A percentile compares a stretch with the other conserved stretches of the same genome.
These are phyloP conservation scores for Myxocyprinus asiaticus DNA, from an alignment of 2,113 vertebrate genomes.

Conservation along the genomic window DNA sequence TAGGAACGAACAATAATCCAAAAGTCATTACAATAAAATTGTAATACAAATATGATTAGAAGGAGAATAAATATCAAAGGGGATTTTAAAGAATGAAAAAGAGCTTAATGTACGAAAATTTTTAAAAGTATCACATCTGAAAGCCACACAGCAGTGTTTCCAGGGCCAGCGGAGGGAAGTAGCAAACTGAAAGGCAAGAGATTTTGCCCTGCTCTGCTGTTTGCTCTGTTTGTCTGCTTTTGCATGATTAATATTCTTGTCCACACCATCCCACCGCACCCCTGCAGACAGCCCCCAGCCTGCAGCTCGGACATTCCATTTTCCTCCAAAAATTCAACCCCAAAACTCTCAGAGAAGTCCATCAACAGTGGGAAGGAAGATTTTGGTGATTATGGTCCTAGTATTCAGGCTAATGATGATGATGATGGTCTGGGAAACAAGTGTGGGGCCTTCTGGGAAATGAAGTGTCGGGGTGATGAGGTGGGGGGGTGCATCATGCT, in stretches of 20 bases:
- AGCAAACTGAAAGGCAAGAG: slow-evolving; percentile 39
- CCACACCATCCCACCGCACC: slow-evolving; percentile 43
- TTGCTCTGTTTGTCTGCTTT: slow-evolving; percentile 59
- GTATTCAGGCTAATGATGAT: slow-evolving; percentile 13
- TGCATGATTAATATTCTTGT: slow-evolving; percentile 53
- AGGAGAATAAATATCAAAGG: neutral
- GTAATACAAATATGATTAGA: slow-evolving; percentile 27
- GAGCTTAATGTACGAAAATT: neutral
- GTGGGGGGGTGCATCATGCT: neutral
- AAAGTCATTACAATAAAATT: slow-evolving; percentile 33
- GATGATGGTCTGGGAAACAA: slow-evolving; percentile 2
- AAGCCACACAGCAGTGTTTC: slow-evolving; percentile 59
- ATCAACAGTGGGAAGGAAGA: slow-evolving; percentile 2
- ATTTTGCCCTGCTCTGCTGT: slow-evolving; percentile 44
- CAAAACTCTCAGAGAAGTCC: slow-evolving; percentile 9
- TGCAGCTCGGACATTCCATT: slow-evolving; percentile 32
- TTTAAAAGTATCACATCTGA: slow-evolving; percentile 25
- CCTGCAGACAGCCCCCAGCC: slow-evolving; percentile 32
- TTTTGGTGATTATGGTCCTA: slow-evolving; percentile 18
- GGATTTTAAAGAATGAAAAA: slow-evolving; percentile 11
- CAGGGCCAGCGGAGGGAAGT: slow-evolving; percentile 65
- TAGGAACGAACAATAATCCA: slow-evolving; percentile 28
- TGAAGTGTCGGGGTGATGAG: slow-evolving; percentile 3
- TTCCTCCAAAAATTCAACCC: slow-evolving; percentile 19
- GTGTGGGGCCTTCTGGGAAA: slow-evolving; percentile 27